Base-by-base conservation (phyloP, 2,888 invertebrate genomes). In the Campoplex capitator region DNA sequence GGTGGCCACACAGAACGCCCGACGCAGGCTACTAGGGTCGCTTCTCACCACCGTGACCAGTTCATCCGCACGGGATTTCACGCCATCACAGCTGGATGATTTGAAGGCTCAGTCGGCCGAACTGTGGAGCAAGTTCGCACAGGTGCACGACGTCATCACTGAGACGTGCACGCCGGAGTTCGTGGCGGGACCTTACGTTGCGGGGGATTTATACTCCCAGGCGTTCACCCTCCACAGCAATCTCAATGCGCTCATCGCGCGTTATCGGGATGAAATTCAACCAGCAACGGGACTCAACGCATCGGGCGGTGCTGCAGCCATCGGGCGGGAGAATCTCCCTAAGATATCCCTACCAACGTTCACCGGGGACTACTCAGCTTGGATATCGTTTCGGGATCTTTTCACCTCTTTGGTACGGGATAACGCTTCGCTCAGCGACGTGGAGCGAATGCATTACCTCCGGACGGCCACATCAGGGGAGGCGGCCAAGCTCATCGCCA, bases 401-500 rank as follows among this genome's bases (percentile, higher is more conserved):
- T 75, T 75, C 75, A 75, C 58, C 1, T 35, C 75, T 2, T 9
- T 75, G 9, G 58, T 75, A 1, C 35, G 35, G 56, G 38, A 75
- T 0, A 62, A 75, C 9, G 38, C 16, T 4, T 58, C 13, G 23
- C 32, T 75, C 62, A 75, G 4, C 1, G 75, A 75, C 42, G 75
- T 75, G 0, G 75, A 75, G 38, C 75, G 75, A 1, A 62, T 75
- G 75, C 75, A 75, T 16, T 75, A 58, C n/a, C 6, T 75, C 7
- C 42, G 62, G 23, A 38, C 75, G 38, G n/a, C 42, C 4, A 75
- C 75, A 2, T 13, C 75, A 58, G 62, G 75, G 42, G 75, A 62
- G 75, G 56, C 73, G 11, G 73, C 73, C 13, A 74, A 74, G 8
- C 73, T 74, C 35, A 74, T 74, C n/a, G 56, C 73, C 8, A 74